Evolutionary conservation across 2,113 vertebrate species (phyloP).

Genomic region (Albula glossodonta): DNA sequence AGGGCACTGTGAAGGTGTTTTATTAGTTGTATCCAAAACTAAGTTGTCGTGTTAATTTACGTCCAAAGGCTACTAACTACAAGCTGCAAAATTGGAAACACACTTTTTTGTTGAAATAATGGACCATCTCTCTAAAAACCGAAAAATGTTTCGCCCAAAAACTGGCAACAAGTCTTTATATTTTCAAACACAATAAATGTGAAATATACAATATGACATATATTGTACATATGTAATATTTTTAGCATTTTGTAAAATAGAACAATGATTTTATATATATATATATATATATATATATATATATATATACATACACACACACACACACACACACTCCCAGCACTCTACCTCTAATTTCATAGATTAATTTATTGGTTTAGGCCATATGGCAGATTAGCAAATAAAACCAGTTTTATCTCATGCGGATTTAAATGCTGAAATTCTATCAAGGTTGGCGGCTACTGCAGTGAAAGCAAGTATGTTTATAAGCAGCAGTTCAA

Average conservation of each 20-base stretch:
- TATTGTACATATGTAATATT: too few species aligned
- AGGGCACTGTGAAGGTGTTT: neutral
- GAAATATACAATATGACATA: too few species aligned
- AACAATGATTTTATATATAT: too few species aligned
- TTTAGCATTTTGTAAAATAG: too few species aligned
- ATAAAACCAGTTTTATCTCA: neutral
- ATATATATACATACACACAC: too few species aligned
- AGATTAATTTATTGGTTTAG: too few species aligned
- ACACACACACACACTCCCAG: too few species aligned
- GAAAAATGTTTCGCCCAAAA: neutral
- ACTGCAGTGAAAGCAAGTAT: neutral
- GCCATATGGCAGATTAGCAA: too few species aligned
- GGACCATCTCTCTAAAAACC: neutral
- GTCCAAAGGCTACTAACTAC: neutral
- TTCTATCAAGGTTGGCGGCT: neutral
- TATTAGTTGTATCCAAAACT: neutral
- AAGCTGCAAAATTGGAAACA: neutral
- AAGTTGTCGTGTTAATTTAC: neutral
- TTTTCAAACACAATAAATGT: neutral
- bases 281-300: too few species aligned
- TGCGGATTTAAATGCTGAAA: neutral
- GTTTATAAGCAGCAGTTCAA: neutral
- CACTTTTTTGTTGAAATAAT: neutral
- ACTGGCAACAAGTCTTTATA: neutral
- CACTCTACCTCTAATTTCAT: too few species aligned